A percentile compares a stretch with the other conserved stretches of the same genome.
Evolutionary conservation across 2,888 invertebrate species (phyloP).

Genomic region (Drosophila putrida): DNA sequence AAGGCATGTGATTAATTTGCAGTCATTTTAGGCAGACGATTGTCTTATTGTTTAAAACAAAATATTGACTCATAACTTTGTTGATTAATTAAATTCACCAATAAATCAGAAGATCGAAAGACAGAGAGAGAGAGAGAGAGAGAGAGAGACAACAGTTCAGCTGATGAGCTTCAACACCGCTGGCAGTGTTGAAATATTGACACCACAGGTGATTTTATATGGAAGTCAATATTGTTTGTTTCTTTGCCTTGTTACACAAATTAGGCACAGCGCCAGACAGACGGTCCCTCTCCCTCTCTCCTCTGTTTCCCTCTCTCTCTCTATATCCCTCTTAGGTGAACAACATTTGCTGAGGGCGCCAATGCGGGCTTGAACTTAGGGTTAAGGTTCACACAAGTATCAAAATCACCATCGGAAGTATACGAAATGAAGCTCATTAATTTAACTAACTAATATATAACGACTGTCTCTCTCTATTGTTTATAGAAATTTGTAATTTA

Average conservation of each 20-base stretch:
- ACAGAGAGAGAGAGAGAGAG: constrained; percentile 5
- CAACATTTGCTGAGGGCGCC: constrained; percentile 22
- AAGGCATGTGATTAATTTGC: constrained; percentile 75
- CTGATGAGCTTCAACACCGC: constrained; percentile 78
- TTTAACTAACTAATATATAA: constrained; percentile 8
- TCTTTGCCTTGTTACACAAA: constrained; percentile 60
- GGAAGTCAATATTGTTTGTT: constrained; percentile 63
- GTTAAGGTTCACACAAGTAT: constrained; percentile 44
- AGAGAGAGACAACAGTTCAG: constrained; percentile 18
- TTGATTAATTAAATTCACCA: constrained; percentile 78
- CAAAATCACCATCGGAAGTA: constrained; percentile 51
- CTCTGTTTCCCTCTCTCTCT: neutral
- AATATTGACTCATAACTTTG: constrained; percentile 76
- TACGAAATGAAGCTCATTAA: constrained; percentile 47
- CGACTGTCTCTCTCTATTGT: constrained; percentile 8
- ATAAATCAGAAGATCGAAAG: constrained; percentile 72
- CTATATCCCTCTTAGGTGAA: constrained; percentile 26
- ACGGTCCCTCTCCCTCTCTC: neutral
- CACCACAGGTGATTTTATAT: constrained; percentile 81
- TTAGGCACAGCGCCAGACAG: constrained; percentile 42
- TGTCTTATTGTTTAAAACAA: constrained; percentile 69
- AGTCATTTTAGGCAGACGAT: constrained; percentile 63
- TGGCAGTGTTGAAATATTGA: constrained; percentile 82
- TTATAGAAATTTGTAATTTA: constrained; percentile 32
- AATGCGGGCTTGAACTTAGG: constrained; percentile 65